Conservation (phyloP, 2,888 invertebrate genomes). For the Lepeophtheirus nordmannii region DNA sequence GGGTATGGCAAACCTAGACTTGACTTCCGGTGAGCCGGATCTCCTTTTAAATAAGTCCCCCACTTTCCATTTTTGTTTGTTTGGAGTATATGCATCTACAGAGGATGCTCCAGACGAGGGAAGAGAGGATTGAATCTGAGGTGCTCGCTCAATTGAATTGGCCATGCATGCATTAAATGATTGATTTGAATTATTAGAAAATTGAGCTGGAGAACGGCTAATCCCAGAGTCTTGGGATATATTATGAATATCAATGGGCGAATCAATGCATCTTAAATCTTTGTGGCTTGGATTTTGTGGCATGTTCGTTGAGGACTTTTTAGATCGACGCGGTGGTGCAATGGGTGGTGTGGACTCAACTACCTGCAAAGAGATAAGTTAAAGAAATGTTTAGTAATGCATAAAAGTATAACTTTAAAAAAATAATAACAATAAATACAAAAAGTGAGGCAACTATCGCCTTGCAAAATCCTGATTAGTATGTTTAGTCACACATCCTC, state of each 20-base stretch:
- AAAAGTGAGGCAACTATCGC: no score
- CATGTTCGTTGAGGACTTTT: not conserved
- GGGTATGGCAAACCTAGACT: not conserved
- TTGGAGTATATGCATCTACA: no score
- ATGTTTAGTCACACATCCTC: no score
- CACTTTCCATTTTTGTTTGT: not conserved
- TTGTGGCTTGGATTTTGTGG: not conserved
- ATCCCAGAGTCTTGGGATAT: not conserved
- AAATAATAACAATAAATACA: not conserved
- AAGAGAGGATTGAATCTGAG: not conserved
- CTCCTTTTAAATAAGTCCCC: not conserved
- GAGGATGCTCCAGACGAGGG: no score
- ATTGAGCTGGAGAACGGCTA: not conserved
- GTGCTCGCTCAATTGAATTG: not conserved
- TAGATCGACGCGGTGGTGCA: not conserved
- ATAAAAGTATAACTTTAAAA: not conserved
- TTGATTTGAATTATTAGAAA: not conserved
- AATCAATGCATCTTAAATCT: not conserved
- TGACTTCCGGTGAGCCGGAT: no score
- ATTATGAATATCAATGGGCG: not conserved
- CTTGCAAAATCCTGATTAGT: no score
- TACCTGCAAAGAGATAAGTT: not conserved
- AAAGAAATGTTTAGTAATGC: not conserved
- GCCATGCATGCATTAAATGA: constrained; percentile 2
- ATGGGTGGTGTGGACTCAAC: constrained; percentile 2